phyloP scores from a whole-genome alignment of 2,113 vertebrate genomes.

The Tympanuchus pallidicinctus region DNA sequence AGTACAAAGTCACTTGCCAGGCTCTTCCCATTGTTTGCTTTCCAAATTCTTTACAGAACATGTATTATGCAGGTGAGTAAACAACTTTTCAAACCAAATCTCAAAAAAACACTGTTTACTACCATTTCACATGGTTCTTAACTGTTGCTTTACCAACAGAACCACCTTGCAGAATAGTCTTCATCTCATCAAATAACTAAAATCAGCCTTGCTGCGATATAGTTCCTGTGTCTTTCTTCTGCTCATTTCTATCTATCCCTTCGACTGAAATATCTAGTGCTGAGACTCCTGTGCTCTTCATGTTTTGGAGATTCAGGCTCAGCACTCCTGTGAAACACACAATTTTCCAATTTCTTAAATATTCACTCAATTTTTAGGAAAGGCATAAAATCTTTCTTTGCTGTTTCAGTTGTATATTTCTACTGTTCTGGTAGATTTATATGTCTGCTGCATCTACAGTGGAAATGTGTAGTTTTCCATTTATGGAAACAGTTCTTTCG shows the following conservation, averaged over 20 bases:
- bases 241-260: not conserved
- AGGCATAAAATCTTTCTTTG: not conserved
- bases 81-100: not conserved
- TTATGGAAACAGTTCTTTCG: not conserved
- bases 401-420: not conserved
- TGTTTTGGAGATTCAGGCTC: rapidly evolving
- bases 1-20: conserved; percentile 82
- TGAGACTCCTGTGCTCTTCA: not conserved
- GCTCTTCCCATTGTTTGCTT: conserved; percentile 87
- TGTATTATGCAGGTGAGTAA: conserved; percentile 86
- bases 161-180: not conserved
- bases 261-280: not conserved
- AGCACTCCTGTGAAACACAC: rapidly evolving
- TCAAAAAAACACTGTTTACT: not conserved
- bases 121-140: rapidly evolving
- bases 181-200: not conserved
- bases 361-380: not conserved
- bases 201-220: not conserved
- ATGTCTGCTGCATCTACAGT: not conserved
- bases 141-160: not conserved
- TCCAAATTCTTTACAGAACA: conserved; percentile 87
- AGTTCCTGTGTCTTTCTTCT: not conserved
- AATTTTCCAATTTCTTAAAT: not conserved
- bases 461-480: not conserved
- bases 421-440: not conserved